Evolutionary conservation across 1,140 invertebrate genomes (phyloP), one percentile per base, ranked within the genome.

Genomic region (Planococcus citri): DNA sequence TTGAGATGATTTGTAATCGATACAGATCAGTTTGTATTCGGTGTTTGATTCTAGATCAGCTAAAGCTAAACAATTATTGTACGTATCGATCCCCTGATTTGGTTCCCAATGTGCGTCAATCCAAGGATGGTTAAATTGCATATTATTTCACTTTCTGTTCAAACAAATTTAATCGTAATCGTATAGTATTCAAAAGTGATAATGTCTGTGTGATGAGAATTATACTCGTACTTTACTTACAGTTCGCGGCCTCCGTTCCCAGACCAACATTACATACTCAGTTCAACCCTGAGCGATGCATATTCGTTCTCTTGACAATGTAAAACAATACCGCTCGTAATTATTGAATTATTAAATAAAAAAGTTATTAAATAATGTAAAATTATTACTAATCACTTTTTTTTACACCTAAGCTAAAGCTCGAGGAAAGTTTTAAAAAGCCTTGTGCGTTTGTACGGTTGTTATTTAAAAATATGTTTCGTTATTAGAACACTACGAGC

Each of bases 111-210:
- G 41, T 51, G 41, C 41, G 41, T 51, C 41, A 20, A 51, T 51
- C 41, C 41, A 51, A 51, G 41, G 41, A 51, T 51, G 41, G n/a
- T 51, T 51, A 51, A 51, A 51, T 51, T 51, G 41, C 41, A 51
- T 51, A 51, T 37, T 37, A 37, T 20, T 51, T 51, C 17, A 20
- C 10, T 51, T 51, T 51, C 41, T 51, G 17, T 20, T 9, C 17
- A 51, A 6, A n/a, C 12, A n/a, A 51, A 51, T 9, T 51, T 51
- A 2, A 9, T 33, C 29, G 12, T 33, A 33, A 6, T 33, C 3
- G 29, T 33, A 12, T 33, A n/a, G n/a, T n/a, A n/a, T n/a, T n/a
- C 12, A 33, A 3, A 12, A 33, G 12, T 33, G 29, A 33, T 33
- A 33, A 33, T 33, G 3, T 33, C 12, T 33, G 12, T 12, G 29